Conservation (phyloP, 2,797 vertebrate genomes). For the Rhinophrynus dorsalis region DNA sequence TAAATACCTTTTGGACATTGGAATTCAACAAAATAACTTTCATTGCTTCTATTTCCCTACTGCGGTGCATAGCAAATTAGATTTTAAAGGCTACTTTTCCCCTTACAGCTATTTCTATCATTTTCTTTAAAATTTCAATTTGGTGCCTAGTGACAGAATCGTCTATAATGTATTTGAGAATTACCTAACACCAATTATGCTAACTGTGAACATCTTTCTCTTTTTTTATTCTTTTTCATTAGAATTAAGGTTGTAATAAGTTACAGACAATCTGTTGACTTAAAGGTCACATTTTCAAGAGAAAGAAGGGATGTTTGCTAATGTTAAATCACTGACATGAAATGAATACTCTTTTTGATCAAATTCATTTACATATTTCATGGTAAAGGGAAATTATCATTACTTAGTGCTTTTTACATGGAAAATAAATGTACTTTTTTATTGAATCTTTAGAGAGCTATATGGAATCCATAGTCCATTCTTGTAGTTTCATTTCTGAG, state of each 20-base stretch:
- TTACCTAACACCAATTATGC: constrained; percentile 86
- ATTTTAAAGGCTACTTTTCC: constrained; percentile 91
- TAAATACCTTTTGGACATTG: constrained; percentile 87
- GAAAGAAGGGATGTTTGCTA: constrained; percentile 53
- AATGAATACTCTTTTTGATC: constrained; percentile 55
- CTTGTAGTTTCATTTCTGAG: constrained; percentile 48
- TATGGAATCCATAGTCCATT: constrained; percentile 50
- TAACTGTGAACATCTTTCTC: constrained; percentile 78
- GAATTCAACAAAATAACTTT: constrained; percentile 83
- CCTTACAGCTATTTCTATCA: constrained; percentile 86
- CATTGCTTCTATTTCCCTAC: constrained; percentile 89
- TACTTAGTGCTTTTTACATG: constrained; percentile 30
- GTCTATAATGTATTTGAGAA: constrained; percentile 82
- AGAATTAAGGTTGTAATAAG: constrained; percentile 82
- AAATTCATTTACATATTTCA: constrained; percentile 56
- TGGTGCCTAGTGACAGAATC: constrained; percentile 87
- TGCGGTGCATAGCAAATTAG: constrained; percentile 96
- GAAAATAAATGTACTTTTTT: neutral
- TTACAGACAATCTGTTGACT: constrained; percentile 74
- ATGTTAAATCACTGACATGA: constrained; percentile 58
- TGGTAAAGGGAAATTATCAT: constrained; percentile 41
- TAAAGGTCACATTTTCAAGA: constrained; percentile 69
- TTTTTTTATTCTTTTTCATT: constrained; percentile 84
- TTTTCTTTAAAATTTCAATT: constrained; percentile 94
- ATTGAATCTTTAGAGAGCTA: constrained; percentile 22